Base-by-base conservation (phyloP, 2,113 vertebrate species). In the Pyrgilauda ruficollis region DNA sequence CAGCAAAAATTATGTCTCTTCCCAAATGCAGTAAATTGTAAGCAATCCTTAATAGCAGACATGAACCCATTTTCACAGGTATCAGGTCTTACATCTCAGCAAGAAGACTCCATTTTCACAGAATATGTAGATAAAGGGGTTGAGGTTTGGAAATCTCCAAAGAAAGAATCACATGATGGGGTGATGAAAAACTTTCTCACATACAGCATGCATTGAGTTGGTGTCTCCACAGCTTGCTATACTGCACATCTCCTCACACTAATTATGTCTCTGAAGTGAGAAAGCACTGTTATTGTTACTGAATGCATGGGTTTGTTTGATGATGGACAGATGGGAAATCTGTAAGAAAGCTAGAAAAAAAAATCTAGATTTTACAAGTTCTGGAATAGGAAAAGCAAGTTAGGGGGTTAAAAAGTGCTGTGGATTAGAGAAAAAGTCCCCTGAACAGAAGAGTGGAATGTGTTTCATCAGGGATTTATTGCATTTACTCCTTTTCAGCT, bases 381-480 rank as follows among this genome's bases (percentile, higher is more conserved):
- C 68, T 80, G 62, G 35, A 47, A 63, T 31, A 53, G 18, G 26
- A 83, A 80, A 77, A 83, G 85, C 55, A 83, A 88, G 13, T 39
- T 83, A 86, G 55, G 50, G 30, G 2, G 18, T 74, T 74, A n/a
- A 73, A 79, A 77, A 59, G 17, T 70, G 23, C 70, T 63, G 27
- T 13, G 20, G 55, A 50, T 86, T 93, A 89, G 35, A 81, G 30
- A 31, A 28, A 67, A 92, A 87, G 15, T 76, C 63, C 64, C 27
- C n/a, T 69, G 72, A 62, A 43, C 37, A 61, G 35, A 74, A 52
- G 44, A 93, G 13, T 2, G 0, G 22, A 78, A 72, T 61, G 35
- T 88, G 22, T 77, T 93, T 92, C 81, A 44, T 74, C 50, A 56
- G 44, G 58, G 31, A 63, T 91, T 86, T 95, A 77, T 83, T 93